These are phyloP conservation scores for Zophobas morio DNA, from an alignment of 1,140 invertebrate genomes.

Conservation along the genomic window DNA sequence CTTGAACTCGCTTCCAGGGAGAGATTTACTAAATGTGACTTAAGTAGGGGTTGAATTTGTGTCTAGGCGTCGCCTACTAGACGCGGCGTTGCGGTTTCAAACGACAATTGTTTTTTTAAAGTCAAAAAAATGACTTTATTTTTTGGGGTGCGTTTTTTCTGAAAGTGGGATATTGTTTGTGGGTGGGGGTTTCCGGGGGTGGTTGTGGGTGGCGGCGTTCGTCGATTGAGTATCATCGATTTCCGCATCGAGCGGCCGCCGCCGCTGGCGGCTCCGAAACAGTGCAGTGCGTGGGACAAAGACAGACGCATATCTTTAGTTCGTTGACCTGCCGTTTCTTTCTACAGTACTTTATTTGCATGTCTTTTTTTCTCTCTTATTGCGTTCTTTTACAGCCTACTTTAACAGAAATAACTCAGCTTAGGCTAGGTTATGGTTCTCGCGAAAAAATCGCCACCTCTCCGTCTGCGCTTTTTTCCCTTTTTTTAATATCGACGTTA, in stretches of 20 bases:
- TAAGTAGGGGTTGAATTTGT: too few relatives aligned
- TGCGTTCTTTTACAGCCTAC: slow-evolving; percentile 68
- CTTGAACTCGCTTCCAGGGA: not conserved
- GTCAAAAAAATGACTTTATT: too few relatives aligned
- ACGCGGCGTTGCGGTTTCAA: too few relatives aligned
- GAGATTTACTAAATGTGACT: not conserved
- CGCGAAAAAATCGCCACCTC: slow-evolving; percentile 47
- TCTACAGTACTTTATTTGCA: slow-evolving; percentile 68
- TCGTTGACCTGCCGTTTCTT: slow-evolving; percentile 66
- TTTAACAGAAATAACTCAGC: slow-evolving; percentile 68
- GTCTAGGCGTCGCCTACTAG: too few relatives aligned
- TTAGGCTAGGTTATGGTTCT: slow-evolving; percentile 66
- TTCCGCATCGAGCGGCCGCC: slow-evolving; percentile 10
- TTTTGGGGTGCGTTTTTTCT: too few relatives aligned
- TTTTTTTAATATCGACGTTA: not conserved
- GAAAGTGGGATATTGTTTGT: too few relatives aligned
- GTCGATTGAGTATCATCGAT: not conserved
- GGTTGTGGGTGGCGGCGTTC: too few relatives aligned
- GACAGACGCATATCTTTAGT: slow-evolving; percentile 58
- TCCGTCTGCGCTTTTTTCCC: slow-evolving; percentile 1
- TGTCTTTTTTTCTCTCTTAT: slow-evolving; percentile 67
- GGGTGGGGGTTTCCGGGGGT: too few relatives aligned
- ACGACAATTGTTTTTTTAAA: too few relatives aligned
- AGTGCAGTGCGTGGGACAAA: slow-evolving; percentile 58
- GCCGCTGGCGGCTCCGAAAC: slow-evolving; percentile 47